Base-by-base conservation (phyloP, 2,797 vertebrate species). In the Iguana delicatissima region DNA sequence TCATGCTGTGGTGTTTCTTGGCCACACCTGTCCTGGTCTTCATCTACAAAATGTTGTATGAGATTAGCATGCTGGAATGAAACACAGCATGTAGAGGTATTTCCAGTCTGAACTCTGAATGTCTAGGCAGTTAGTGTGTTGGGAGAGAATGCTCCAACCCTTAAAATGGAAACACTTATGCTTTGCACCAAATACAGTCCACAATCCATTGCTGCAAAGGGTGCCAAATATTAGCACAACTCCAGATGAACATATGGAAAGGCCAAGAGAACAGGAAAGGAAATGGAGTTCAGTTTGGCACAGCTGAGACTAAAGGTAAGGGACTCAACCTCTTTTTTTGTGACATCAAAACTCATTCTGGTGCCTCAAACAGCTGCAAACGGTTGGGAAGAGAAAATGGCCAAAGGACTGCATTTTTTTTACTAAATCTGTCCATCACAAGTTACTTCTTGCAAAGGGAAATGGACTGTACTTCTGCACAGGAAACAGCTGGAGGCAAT, bases 111-210 rank as follows among this genome's bases (percentile, higher is more conserved):
- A 1, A 89, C 84, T 90, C 62, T 35, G 26, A 1, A 89, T 80
- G 93, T 89, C 77, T 73, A 10, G 81, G 76, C 89, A 90, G 83
- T 92, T 89, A 80, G 62, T 57, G 72, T 24, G 38, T 83, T 88
- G 88, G 89, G 80, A 46, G 14, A 74, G 59, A 80, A 90, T 80
- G 83, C 9, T 46, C 89, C 93, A 93, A 81, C 76, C 0, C 1
- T 91, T 69, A 91, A 59, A 93, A 92, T 95, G 92, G 85, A 89
- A 93, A 94, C 84, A 67, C 79, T 69, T n/a, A 14, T 94, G 84
- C 86, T 83, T 94, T 80, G 38, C 35, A 86, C 87, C 88, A 91
- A 91, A 13, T 6, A 57, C 89, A 92, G 14, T 76, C 46, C 42
- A 80, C 89, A 92, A 22, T 76, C 46, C 42, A 80, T 94, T 95